Evolutionary conservation across 2,797 vertebrate species (phyloP), one percentile per base, ranked within the genome.

Genomic region (Adelosebastes latens): DNA sequence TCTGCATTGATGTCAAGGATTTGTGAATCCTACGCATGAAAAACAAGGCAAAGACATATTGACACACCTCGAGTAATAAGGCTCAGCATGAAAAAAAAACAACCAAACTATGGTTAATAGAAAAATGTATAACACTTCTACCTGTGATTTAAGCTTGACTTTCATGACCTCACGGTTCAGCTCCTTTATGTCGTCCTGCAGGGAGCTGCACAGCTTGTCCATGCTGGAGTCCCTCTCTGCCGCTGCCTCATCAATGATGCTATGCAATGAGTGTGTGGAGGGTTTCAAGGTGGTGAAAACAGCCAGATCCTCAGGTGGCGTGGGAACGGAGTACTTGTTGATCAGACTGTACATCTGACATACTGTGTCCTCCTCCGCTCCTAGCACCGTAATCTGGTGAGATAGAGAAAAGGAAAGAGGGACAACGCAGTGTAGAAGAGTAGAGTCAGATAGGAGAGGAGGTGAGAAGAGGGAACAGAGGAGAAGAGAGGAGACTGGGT

Each of bases 291-390:
- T 96, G 10, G 95, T 89, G 59, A 96, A 97, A 58, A 95, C 89
- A 5, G 93, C 94, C 22, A 96, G 89, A 91, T 98, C 97, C 76
- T 97, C 97, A 5, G 96, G 95, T 16, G 96, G 95, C 0, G 94
- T 92, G 29, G 96, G 93, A 13, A 98, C 88, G 3, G 92, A 91
- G 80, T 97, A 97, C 0, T 56, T 89, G 5, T 95, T 94, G 22
- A 98, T 97, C 79, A 98, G 90, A 46, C 91, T 90, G 88, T 97
- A 97, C 96, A 98, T 96, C 82, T 96, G 90, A 72, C 89, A 79
- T 16, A 97, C 93, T 8, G 79, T 72, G 31, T 96, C 94, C 5
- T 93, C 91, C 84, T 97, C 94, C 8, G 94, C 89, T 27, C 97
- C 93, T 55, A 98, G 90, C 74, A 25, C 85, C 42, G 91, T 89